A percentile compares a stretch with the other conserved stretches of the same genome.
Conservation (phyloP, 2,888 invertebrate genomes). For the Dyspetes luteomarginatus region DNA sequence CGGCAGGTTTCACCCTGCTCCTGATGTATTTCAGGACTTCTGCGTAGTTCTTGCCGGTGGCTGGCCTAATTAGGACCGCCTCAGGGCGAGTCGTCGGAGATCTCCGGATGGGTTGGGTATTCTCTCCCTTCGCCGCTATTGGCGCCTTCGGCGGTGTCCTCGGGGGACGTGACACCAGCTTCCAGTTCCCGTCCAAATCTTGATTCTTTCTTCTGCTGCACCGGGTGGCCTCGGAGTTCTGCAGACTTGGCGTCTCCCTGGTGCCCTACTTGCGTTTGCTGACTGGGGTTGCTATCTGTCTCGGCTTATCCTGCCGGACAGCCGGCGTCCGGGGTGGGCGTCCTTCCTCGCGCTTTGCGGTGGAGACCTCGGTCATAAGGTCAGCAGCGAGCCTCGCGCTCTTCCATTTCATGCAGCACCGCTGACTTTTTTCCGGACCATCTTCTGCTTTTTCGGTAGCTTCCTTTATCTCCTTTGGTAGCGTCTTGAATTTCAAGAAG, state of each 20-base stretch:
- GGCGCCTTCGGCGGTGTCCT: too few relatives aligned
- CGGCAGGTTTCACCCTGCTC: not conserved
- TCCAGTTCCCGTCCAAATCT: too few relatives aligned
- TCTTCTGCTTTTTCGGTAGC: constrained; percentile 18
- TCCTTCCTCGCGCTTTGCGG: constrained; percentile 2
- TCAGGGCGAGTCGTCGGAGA: too few relatives aligned
- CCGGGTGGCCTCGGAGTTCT: not conserved
- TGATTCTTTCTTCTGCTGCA: too few relatives aligned
- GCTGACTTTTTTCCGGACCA: too few relatives aligned
- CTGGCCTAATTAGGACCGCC: constrained; percentile 15
- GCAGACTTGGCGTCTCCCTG: not conserved
- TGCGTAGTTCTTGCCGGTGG: not conserved
- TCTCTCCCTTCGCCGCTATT: not conserved
- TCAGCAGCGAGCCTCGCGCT: too few relatives aligned
- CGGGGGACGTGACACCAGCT: too few relatives aligned
- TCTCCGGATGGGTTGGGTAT: not conserved
- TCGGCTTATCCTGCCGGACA: not conserved
- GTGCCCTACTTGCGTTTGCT: not conserved
- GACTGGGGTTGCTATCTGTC: not conserved
- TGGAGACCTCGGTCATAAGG: too few relatives aligned
- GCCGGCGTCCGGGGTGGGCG: not conserved
- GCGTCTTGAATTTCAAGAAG: constrained; percentile 12
- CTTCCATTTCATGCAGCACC: too few relatives aligned
- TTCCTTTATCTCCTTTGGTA: constrained; percentile 18
- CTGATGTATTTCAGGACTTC: constrained; percentile 8